A percentile compares a stretch with the other conserved stretches of the same genome.
phyloP scores from a whole-genome alignment of 2,113 vertebrate species.

The Rhinichthys klamathensis region DNA sequence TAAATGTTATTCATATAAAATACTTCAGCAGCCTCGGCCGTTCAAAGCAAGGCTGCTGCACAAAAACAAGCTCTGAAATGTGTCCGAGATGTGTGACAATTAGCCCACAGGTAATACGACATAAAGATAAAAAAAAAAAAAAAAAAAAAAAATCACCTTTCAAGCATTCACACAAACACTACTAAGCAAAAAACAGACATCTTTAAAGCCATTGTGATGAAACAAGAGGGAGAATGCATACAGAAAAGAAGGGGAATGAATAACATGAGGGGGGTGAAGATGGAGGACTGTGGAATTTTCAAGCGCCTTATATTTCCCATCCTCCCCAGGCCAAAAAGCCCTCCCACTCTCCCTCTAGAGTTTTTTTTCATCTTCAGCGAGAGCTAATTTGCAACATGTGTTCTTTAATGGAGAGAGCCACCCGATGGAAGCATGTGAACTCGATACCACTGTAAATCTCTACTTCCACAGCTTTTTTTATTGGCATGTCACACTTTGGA shows the following conservation, averaged over 20 bases:
- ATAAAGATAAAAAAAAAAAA: not conserved
- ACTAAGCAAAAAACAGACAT: conserved; percentile 19
- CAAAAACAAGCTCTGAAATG: not conserved
- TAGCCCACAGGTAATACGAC: conserved; percentile 14
- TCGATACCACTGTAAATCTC: conserved; percentile 74
- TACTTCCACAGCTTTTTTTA: conserved; percentile 71
- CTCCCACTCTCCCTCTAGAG: conserved; percentile 51
- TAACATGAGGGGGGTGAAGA: conserved; percentile 10
- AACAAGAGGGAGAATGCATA: not conserved
- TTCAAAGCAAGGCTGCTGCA: conserved; percentile 4
- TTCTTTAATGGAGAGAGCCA: conserved; percentile 67
- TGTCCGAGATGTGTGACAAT: not conserved
- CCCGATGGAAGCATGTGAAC: conserved; percentile 72
- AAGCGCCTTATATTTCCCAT: conserved; percentile 65
- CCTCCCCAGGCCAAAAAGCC: conserved; percentile 56
- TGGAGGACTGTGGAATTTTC: conserved; percentile 57
- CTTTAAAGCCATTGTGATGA: not conserved
- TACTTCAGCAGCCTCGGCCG: conserved; percentile 30
- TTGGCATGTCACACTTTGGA: conserved; percentile 76
- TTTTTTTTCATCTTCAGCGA: conserved; percentile 38
- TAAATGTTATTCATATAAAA: not conserved
- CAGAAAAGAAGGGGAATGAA: not conserved
- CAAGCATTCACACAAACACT: conserved; percentile 27
- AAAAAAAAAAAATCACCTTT: conserved; percentile 8
- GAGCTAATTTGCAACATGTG: conserved; percentile 79